These are phyloP conservation scores for Philhelius pedissequus DNA, from an alignment of 2,888 invertebrate genomes.

Conservation along the genomic window DNA sequence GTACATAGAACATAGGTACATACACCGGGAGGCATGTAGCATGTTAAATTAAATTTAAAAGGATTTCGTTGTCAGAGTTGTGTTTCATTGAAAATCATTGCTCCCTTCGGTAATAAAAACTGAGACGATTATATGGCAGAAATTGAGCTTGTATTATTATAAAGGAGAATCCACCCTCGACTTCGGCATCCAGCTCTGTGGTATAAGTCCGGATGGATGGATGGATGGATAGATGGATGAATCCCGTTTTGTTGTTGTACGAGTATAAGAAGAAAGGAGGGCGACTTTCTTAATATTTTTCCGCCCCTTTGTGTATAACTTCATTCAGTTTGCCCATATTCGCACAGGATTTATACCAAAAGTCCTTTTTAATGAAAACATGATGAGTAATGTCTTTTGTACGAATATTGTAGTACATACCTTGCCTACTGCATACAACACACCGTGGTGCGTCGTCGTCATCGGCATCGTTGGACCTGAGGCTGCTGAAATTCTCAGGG, in stretches of 20 bases:
- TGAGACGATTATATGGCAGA: constrained; percentile 66
- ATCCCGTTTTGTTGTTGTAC: constrained; percentile 22
- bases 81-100: constrained; percentile 69
- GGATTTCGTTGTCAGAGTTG: constrained; percentile 68
- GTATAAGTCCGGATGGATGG: not conserved
- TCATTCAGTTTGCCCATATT: constrained; percentile 22
- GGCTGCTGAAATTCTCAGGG: constrained; percentile 37
- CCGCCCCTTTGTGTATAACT: not conserved
- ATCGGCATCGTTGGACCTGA: not conserved
- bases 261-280: not conserved
- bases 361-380: constrained; percentile 67
- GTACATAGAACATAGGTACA: not conserved
- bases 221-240: constrained; percentile 27
- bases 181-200: not conserved
- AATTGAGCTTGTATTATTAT: constrained; percentile 30
- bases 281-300: constrained; percentile 48
- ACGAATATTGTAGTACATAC: constrained; percentile 38
- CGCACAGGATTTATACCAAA: constrained; percentile 59
- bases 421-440: not conserved
- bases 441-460: not conserved
- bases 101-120: constrained; percentile 69
- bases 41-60: constrained; percentile 69
- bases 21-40: constrained; percentile 51
- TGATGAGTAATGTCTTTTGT: constrained; percentile 69
- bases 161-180: constrained; percentile 36